phyloP scores from a whole-genome alignment of 2,888 invertebrate genomes.

The Augiades crinisus region DNA sequence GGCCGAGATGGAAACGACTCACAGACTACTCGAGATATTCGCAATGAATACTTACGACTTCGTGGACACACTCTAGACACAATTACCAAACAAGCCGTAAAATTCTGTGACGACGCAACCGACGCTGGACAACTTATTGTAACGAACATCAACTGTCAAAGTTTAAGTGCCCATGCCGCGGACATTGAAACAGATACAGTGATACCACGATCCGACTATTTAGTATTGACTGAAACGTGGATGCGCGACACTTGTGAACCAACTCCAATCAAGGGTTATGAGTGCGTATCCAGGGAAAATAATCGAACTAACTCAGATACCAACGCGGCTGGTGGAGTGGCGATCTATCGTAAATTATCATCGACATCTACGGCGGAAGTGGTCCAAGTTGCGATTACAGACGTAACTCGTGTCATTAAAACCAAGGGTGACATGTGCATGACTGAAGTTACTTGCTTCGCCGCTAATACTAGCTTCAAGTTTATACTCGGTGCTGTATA shows the following conservation, averaged over 20 bases:
- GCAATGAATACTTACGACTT: slow-evolving; percentile 33
- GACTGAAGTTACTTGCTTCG: slow-evolving; percentile 36
- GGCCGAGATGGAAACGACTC: slow-evolving; percentile 28
- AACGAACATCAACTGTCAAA: slow-evolving; percentile 29
- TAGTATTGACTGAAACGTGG: slow-evolving; percentile 37
- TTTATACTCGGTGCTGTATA: slow-evolving; percentile 34
- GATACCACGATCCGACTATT: slow-evolving; percentile 36
- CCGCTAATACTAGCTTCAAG: slow-evolving; percentile 34
- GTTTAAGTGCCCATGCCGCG: slow-evolving; percentile 25
- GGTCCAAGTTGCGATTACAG: slow-evolving; percentile 29
- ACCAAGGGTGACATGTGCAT: slow-evolving; percentile 31
- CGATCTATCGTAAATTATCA: slow-evolving; percentile 35
- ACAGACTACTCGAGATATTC: slow-evolving; percentile 32
- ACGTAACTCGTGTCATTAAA: slow-evolving; percentile 20
- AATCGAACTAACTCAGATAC: slow-evolving; percentile 34
- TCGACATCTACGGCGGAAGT: slow-evolving; percentile 27
- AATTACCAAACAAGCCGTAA: slow-evolving; percentile 31
- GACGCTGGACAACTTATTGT: slow-evolving; percentile 31
- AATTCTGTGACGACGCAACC: slow-evolving; percentile 29
- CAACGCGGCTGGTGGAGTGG: slow-evolving; percentile 37
- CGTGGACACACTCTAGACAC: slow-evolving; percentile 31
- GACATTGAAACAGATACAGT: slow-evolving; percentile 36
- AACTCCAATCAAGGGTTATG: slow-evolving; percentile 32
- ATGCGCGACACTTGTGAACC: slow-evolving; percentile 38
- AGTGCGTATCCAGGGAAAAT: slow-evolving; percentile 35